A percentile compares a stretch with the other conserved stretches of the same genome.
Conservation (phyloP, 92 coral and sea anemone species). For the Meandrina meandrites region DNA sequence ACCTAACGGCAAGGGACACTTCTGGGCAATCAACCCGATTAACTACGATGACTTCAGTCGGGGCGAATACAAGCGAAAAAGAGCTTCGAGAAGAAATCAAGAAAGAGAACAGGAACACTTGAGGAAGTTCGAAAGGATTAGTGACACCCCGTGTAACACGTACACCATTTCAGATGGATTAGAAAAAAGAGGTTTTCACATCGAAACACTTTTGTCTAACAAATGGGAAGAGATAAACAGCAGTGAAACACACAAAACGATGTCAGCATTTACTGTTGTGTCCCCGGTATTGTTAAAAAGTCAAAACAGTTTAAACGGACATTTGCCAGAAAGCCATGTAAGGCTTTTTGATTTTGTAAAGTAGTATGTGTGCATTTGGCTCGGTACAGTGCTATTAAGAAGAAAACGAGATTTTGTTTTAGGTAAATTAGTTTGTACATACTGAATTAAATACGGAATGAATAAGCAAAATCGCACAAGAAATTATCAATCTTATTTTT, state of each 20-base stretch:
- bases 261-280: slow-evolving; percentile 17
- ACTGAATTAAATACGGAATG: neutral
- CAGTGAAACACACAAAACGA: neutral
- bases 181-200: slow-evolving; percentile 43
- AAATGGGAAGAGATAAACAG: slow-evolving; percentile 14
- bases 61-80: slow-evolving; percentile 68
- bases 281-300: neutral
- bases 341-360: neutral
- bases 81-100: slow-evolving; percentile 29
- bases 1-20: slow-evolving; percentile 88
- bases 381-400: neutral
- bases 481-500: neutral
- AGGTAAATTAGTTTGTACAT: no score
- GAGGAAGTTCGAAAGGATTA: neutral
- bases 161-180: neutral
- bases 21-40: slow-evolving; percentile 82
- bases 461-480: neutral
- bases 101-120: neutral
- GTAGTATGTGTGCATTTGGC: neutral
- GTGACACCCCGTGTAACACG: neutral
- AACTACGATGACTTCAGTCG: slow-evolving; percentile 82
- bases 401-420: neutral
- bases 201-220: slow-evolving; percentile 30
- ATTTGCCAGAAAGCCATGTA: no score
- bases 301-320: neutral